Base-by-base conservation (phyloP, 2,797 vertebrate genomes). In the Enteromius unitaeniatus region DNA sequence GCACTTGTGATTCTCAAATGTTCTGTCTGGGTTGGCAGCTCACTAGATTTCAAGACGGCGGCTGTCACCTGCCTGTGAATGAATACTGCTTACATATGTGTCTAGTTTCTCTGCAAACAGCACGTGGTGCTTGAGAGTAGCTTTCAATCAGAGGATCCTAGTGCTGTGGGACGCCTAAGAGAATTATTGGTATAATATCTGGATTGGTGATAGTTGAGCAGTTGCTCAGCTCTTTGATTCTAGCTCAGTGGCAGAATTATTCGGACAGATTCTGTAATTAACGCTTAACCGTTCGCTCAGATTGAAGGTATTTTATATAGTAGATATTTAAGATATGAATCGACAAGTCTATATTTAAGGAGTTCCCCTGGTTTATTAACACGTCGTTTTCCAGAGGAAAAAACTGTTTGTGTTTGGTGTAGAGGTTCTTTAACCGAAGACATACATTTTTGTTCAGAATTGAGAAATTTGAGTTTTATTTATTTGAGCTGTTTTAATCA, bases 41-140 rank as follows among this genome's bases (percentile, higher is more conserved):
- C 14, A 8, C 58, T 81, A 4, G 40, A n/a, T 74, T 74, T 73
- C 8, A 64, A 62, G 40, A 62, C 69, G 5, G 51, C 11, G 23
- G 3, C 47, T 81, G 79, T 73, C 79, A 81, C 69, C 42, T 62
- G 14, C 69, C 55, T 62, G 26, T 73, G 79, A 81, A 73, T 81
- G 40, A 73, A 81, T 40, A 47, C 79, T 34, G 68, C 68, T 73
- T 81, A n/a, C 79, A 72, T 40, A 60, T 81, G 53, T 2, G 26
- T 73, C 55, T 62, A 34, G 26, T 73, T 60, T 47, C 49, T 70
- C 37, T 60, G 65, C 53, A 72, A 37, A 15, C 79, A 31, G 26
- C 79, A 62, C 68, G 45, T 62, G 68, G 55, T 73, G 53, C 53
- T 73, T 62, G 19, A 73, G 55, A 73, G 51, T 45, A 34, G 26